These are phyloP conservation scores for Ptychochromis oligacanthus DNA, from an alignment of 2,113 vertebrate species.

Conservation along the genomic window DNA sequence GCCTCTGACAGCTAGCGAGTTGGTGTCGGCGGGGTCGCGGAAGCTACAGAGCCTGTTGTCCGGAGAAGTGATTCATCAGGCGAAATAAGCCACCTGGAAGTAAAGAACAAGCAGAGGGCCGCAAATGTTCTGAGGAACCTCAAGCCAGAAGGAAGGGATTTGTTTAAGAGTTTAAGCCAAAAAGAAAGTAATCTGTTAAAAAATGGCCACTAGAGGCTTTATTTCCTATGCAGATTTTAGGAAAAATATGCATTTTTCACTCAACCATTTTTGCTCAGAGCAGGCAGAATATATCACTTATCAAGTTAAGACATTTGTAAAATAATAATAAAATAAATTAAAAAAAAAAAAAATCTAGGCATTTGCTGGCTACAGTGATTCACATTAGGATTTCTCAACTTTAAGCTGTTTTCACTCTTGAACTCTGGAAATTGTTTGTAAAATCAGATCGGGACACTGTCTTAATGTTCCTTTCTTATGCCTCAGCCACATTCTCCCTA, in stretches of 20 bases:
- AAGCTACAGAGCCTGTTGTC: slow-evolving; percentile 35
- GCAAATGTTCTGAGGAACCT: neutral
- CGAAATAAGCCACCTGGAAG: slow-evolving; percentile 56
- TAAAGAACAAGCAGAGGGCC: neutral
- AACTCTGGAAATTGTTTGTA: neutral
- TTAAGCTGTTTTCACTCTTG: neutral
- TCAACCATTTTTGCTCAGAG: neutral
- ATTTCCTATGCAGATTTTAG: neutral
- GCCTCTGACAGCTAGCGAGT: slow-evolving; percentile 64
- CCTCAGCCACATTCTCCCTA: neutral
- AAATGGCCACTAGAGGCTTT: neutral
- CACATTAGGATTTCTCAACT: neutral
- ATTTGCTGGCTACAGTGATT: neutral
- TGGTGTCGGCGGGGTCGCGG: slow-evolving; percentile 60
- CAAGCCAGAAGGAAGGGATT: slow-evolving; percentile 6
- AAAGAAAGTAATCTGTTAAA: neutral
- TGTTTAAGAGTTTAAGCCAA: neutral
- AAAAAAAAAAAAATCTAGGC: neutral
- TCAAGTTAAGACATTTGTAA: neutral
- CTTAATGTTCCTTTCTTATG: neutral
- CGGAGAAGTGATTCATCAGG: slow-evolving; percentile 23
- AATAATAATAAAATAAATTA: neutral
- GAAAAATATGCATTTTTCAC: neutral
- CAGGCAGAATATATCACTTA: neutral
- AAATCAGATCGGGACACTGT: neutral